phyloP scores from a whole-genome alignment of 2,888 invertebrate genomes.

The Julus scandinavius region DNA sequence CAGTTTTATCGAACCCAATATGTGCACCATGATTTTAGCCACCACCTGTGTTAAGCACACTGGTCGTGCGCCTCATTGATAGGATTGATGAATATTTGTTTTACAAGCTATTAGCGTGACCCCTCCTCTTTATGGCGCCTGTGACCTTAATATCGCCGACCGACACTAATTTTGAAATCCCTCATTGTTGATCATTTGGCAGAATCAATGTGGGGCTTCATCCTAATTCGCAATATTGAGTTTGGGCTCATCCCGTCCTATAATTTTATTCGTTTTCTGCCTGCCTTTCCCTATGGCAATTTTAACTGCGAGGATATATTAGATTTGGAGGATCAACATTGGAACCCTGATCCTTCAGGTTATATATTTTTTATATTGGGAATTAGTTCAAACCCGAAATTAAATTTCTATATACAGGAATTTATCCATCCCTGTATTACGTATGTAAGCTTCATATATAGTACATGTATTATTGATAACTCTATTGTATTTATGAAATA shows the following conservation, averaged over 20 bases:
- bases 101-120: conserved; percentile 31
- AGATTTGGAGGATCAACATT: neutral
- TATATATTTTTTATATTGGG: neutral
- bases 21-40: neutral
- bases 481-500: conserved; percentile 25
- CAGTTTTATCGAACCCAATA: neutral
- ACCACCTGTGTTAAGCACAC: conserved; percentile 11
- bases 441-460: neutral
- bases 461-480: neutral
- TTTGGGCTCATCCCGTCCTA: neutral
- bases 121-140: neutral
- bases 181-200: conserved; percentile 23
- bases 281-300: neutral
- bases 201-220: neutral
- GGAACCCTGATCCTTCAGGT: neutral
- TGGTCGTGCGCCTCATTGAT: neutral
- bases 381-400: neutral
- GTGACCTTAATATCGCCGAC: conserved; percentile 4
- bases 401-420: neutral
- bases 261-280: neutral
- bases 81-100: conserved; percentile 40
- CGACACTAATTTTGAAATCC: conserved; percentile 10
- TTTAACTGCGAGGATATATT: neutral
- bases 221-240: conserved; percentile 2
- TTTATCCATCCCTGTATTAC: neutral